Evolutionary conservation across 2,888 invertebrate genomes (phyloP).

Genomic region (Hecatera dysodea): DNA sequence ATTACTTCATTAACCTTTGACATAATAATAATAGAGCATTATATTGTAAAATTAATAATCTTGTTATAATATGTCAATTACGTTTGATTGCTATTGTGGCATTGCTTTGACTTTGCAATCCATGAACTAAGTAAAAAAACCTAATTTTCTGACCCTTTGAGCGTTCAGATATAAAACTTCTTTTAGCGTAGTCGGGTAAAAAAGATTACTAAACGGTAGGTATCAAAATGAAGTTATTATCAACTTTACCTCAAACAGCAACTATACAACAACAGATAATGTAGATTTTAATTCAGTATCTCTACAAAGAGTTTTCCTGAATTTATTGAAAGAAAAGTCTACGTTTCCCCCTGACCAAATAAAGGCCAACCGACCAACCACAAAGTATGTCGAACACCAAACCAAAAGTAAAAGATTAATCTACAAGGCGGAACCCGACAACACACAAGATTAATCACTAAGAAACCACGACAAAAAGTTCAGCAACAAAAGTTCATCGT

Average conservation of each 20-base stretch:
- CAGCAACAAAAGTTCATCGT: constrained; percentile 62
- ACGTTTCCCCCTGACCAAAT: neutral
- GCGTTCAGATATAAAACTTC: neutral
- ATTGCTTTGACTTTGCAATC: constrained; percentile 3
- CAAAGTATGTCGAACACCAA: constrained; percentile 6
- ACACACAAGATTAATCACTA: constrained; percentile 21
- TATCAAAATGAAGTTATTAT: neutral
- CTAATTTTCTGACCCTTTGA: neutral
- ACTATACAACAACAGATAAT: neutral
- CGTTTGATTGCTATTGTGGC: constrained; percentile 8
- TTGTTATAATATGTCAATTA: constrained; percentile 24
- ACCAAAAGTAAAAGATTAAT: constrained; percentile 30
- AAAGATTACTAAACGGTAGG: too few species aligned
- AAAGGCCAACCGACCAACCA: constrained; percentile 1
- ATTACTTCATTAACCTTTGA: constrained; percentile 59
- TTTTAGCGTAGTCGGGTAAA: neutral
- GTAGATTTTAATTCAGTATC: too few species aligned
- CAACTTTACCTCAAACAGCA: neutral
- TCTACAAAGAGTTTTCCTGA: neutral
- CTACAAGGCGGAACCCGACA: constrained; percentile 13
- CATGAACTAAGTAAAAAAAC: neutral
- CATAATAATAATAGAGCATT: constrained; percentile 33
- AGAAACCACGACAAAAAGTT: constrained; percentile 24
- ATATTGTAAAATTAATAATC: constrained; percentile 47
- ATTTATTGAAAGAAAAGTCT: neutral